Conservation (phyloP, 2,797 vertebrate genomes). For the Nothura maculosa region DNA sequence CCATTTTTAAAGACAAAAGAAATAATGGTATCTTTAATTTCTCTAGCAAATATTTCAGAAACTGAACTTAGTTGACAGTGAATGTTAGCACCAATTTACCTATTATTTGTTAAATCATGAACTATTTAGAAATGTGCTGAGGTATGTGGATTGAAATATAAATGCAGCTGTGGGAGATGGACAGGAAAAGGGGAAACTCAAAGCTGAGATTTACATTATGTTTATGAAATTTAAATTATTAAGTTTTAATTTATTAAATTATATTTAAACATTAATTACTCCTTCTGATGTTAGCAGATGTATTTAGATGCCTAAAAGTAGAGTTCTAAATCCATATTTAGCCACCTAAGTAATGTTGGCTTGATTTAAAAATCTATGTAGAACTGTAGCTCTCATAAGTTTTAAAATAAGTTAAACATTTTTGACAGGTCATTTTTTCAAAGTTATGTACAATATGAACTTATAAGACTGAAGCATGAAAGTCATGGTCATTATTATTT, state of each 20-base stretch:
- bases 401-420: not conserved
- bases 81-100: not conserved
- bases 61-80: not conserved
- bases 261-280: not conserved
- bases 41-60: not conserved
- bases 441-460: not conserved
- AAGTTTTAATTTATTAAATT: too few relatives aligned
- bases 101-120: not conserved
- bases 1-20: not conserved
- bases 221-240: too few relatives aligned
- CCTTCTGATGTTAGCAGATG: not conserved
- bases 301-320: slow-evolving; percentile 30
- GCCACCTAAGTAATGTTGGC: not conserved
- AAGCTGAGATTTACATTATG: not conserved
- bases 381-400: not conserved
- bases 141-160: not conserved
- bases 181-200: slow-evolving; percentile 23
- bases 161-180: not conserved
- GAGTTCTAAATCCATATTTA: not conserved
- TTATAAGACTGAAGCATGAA: not conserved
- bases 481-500: not conserved
- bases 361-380: slow-evolving; percentile 13
- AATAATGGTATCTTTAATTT: not conserved
- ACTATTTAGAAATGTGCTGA: not conserved
- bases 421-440: not conserved